Percentiles rank a stretch among this genome's conserved stretches.
phyloP scores from a whole-genome alignment of 2,113 vertebrate species.

The Aramus guarauna region DNA sequence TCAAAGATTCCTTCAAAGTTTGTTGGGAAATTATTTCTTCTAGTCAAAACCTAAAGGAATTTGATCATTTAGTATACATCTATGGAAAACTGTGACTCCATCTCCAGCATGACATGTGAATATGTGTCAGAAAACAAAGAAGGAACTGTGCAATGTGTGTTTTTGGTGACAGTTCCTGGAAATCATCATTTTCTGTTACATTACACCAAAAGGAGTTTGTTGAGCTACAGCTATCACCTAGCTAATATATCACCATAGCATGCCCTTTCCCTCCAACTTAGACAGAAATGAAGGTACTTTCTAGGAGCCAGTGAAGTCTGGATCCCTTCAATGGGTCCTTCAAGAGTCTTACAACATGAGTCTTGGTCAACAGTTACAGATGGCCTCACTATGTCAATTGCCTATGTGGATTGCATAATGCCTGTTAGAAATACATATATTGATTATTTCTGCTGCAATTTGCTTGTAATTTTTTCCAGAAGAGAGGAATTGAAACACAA shows the following conservation, averaged over 20 bases:
- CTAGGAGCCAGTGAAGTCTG: neutral
- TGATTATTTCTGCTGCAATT: neutral
- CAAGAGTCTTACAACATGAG: neutral
- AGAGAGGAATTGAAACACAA: neutral
- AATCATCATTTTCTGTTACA: neutral
- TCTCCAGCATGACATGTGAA: neutral
- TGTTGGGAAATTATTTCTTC: neutral
- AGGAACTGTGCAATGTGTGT: neutral
- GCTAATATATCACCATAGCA: neutral
- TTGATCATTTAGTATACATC: neutral
- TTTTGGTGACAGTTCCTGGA: neutral
- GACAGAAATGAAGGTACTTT: neutral
- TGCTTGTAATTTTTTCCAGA: neutral
- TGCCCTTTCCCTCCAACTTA: neutral
- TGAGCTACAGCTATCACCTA: neutral
- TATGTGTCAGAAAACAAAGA: neutral
- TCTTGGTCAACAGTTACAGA: neutral
- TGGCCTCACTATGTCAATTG: neutral
- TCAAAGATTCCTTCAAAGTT: neutral
- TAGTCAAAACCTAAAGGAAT: neutral
- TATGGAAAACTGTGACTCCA: neutral
- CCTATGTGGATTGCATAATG: neutral
- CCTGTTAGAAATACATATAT: neutral
- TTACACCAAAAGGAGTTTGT: neutral
- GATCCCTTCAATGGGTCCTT: neutral